Evolutionary conservation across 2,113 vertebrate genomes (phyloP).

Genomic region (Pungitius pungitius): DNA sequence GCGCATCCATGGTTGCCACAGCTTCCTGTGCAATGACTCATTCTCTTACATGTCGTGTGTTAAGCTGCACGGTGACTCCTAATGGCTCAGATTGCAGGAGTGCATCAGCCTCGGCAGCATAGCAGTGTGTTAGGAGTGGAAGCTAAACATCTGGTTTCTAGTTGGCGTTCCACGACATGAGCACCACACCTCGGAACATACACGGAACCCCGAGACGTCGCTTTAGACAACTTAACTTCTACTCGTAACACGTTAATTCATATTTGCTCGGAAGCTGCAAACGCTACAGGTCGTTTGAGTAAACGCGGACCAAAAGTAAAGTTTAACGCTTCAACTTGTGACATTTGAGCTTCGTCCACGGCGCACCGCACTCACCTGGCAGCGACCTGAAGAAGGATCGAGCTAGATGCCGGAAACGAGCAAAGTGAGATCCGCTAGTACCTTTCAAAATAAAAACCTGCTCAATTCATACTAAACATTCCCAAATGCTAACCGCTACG

Average conservation of each 20-base stretch:
- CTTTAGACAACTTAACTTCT: too few species aligned
- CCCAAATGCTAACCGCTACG: too few species aligned
- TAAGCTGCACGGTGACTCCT: too few species aligned
- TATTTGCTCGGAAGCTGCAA: neutral
- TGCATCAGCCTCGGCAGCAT: too few species aligned
- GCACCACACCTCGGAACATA: too few species aligned
- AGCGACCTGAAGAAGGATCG: fast-evolving
- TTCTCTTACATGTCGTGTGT: too few species aligned
- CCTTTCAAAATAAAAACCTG: constrained; percentile 29
- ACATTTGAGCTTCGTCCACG: neutral
- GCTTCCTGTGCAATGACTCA: constrained; percentile 20
- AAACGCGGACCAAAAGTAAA: neutral
- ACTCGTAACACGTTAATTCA: neutral
- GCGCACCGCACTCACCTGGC: neutral
- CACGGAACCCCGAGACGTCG: too few species aligned
- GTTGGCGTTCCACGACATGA: too few species aligned
- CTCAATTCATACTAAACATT: too few species aligned
- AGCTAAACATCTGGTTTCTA: too few species aligned
- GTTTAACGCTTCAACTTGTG: neutral
- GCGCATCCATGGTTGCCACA: neutral
- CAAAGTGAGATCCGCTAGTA: fast-evolving
- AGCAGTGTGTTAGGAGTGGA: too few species aligned
- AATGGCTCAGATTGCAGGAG: too few species aligned
- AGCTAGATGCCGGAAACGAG: neutral
- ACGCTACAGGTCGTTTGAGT: neutral